phyloP scores from a whole-genome alignment of 2,113 vertebrate genomes.

The Patagioenas fasciata region DNA sequence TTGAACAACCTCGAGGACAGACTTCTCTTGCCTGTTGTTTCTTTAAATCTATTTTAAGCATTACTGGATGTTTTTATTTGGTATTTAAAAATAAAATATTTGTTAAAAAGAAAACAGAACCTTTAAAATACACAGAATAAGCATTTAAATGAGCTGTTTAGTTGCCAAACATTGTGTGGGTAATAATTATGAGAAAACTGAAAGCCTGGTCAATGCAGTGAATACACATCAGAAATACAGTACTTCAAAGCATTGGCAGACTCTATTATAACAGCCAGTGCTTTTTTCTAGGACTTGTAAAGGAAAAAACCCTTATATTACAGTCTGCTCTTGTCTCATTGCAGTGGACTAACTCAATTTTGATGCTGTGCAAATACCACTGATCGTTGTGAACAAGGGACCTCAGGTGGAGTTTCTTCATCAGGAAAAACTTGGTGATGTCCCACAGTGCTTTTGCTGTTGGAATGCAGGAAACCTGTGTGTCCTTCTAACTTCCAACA shows the following conservation, averaged over 20 bases:
- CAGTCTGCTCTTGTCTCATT: slow-evolving; percentile 14
- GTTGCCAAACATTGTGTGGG: not conserved
- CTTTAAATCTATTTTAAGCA: not conserved
- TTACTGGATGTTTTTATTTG: not conserved
- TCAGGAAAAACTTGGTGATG: not conserved
- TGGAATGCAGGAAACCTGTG: not conserved
- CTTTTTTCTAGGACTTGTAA: slow-evolving; percentile 3
- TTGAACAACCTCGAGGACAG: not conserved
- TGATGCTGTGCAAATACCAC: slow-evolving; percentile 13
- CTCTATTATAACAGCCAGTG: not conserved
- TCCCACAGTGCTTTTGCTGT: not conserved
- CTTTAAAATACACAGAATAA: not conserved
- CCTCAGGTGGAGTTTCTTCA: not conserved
- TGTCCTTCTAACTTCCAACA: not conserved
- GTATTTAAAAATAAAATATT: not conserved
- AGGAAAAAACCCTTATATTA: not conserved
- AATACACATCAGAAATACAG: not conserved
- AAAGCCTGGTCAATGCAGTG: not conserved
- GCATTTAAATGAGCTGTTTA: not conserved
- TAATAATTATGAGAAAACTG: not conserved
- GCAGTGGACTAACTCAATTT: slow-evolving; percentile 8
- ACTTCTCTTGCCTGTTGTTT: not conserved
- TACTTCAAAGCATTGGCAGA: not conserved
- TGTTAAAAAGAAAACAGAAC: not conserved
- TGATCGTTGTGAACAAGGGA: not conserved